Percentiles rank a stretch among this genome's conserved stretches.
These are phyloP conservation scores for Calypte anna DNA, from an alignment of 2,113 vertebrate genomes.

Conservation along the genomic window DNA sequence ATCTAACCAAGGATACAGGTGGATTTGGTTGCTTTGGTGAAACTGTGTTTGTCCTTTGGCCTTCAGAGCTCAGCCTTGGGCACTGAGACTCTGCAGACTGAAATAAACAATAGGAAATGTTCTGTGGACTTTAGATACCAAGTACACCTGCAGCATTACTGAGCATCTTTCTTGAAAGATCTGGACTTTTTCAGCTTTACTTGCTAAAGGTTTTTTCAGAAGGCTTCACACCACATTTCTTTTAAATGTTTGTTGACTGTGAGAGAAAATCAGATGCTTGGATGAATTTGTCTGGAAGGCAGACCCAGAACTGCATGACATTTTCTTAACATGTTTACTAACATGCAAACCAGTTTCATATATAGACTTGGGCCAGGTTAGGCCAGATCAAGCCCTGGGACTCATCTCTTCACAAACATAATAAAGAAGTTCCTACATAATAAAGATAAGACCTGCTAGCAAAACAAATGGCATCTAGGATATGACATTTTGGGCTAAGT, in stretches of 20 bases:
- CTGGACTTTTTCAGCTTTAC: neutral
- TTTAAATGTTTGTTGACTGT: neutral
- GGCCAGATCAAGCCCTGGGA: neutral
- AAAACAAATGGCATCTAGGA: neutral
- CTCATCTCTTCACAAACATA: neutral
- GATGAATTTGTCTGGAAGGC: constrained; percentile 38
- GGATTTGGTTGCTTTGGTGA: neutral
- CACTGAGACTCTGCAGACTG: neutral
- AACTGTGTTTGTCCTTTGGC: neutral
- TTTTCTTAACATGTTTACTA: neutral
- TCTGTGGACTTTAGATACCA: neutral
- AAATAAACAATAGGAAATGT: neutral
- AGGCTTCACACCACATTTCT: neutral
- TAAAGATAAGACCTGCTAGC: neutral
- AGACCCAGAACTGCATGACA: neutral
- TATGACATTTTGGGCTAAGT: constrained; percentile 8
- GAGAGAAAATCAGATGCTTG: neutral
- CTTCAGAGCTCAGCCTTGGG: neutral
- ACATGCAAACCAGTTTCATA: neutral
- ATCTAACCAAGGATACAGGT: neutral
- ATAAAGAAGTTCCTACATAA: neutral
- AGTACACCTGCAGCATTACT: neutral
- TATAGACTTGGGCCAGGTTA: neutral
- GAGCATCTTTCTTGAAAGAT: neutral
- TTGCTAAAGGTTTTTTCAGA: neutral